Evolutionary conservation across 2,888 invertebrate genomes (phyloP).

Genomic region (Sicus ferrugineus): DNA sequence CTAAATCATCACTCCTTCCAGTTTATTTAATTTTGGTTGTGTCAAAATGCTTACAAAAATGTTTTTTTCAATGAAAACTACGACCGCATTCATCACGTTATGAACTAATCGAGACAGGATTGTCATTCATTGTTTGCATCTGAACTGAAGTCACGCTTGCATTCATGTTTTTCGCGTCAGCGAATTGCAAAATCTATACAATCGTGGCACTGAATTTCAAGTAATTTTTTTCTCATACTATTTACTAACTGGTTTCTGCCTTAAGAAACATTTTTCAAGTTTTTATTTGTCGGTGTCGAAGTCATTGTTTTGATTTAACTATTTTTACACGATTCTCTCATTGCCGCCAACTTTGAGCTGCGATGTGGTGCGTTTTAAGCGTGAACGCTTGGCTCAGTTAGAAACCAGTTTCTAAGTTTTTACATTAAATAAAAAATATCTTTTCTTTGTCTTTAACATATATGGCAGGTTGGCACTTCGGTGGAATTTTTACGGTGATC

Average conservation of each 20-base stretch:
- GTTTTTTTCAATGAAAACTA: background rate
- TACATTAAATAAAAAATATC: conserved; percentile 1
- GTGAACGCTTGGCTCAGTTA: background rate
- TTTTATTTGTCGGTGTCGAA: background rate
- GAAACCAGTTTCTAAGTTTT: conserved; percentile 31
- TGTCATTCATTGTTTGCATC: background rate
- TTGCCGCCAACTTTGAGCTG: conserved; percentile 19
- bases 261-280: conserved; percentile 22
- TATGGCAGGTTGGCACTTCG: conserved; percentile 1
- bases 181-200: background rate
- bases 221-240: conserved; percentile 31
- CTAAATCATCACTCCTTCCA: too few species aligned
- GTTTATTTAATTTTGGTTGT: too few species aligned
- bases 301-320: conserved; percentile 19
- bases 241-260: conserved; percentile 6
- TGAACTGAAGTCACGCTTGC: background rate
- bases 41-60: background rate
- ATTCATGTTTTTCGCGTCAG: background rate
- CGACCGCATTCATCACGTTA: background rate
- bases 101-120: background rate
- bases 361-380: background rate
- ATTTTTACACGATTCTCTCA: conserved; percentile 33
- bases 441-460: conserved; percentile 5
- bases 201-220: conserved; percentile 24
- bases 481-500: conserved; percentile 33